Conservation (phyloP, 2,888 invertebrate species). For the Zonitis immaculata region DNA sequence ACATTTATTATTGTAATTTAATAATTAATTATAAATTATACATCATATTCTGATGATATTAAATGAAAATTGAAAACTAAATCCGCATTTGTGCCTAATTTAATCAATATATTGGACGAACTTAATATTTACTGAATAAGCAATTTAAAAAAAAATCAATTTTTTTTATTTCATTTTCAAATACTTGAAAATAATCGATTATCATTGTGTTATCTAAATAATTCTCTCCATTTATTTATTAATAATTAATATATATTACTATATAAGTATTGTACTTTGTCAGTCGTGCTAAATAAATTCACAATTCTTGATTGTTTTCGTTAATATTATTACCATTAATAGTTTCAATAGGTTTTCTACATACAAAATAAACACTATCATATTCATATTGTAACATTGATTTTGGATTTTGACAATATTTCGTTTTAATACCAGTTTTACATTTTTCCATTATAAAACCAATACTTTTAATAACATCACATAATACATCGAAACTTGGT, state of each 20-base stretch:
- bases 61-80: too few species aligned
- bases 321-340: conserved; percentile 9
- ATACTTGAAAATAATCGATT: too few species aligned
- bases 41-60: too few species aligned
- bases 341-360: conserved; percentile 62
- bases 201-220: too few species aligned
- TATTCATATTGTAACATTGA: conserved; percentile 94
- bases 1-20: too few species aligned
- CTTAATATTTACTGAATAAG: too few species aligned
- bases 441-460: conserved; percentile 84
- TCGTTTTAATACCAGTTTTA: conserved; percentile 71
- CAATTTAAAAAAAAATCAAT: too few species aligned
- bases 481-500: conserved; percentile 68
- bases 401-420: conserved; percentile 86
- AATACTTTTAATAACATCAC: conserved; percentile 73
- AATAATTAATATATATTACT: neutral
- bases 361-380: conserved; percentile 88
- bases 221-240: too few species aligned
- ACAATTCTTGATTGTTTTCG: conserved; percentile 8
- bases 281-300: conserved; percentile 8
- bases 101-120: too few species aligned
- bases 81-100: too few species aligned
- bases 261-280: conserved; percentile 14
- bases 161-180: too few species aligned
- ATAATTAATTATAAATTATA: too few species aligned